Evolutionary conservation across 1,140 invertebrate genomes (phyloP), one percentile per base, ranked within the genome.

Genomic region (Drosophila pectinifera): DNA sequence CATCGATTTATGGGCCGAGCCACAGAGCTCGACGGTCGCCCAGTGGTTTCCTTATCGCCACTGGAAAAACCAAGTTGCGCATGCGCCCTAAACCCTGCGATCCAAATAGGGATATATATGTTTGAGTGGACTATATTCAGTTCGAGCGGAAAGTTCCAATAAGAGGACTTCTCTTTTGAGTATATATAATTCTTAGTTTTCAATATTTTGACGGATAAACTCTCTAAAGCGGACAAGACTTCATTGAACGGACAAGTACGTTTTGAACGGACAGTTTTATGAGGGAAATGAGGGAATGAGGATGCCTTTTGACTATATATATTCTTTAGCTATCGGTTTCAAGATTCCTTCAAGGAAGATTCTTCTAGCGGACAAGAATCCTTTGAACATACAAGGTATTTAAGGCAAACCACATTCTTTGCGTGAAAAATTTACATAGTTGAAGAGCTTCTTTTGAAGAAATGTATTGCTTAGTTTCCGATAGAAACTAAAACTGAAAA

Each of bases 1-100:
- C 74, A 83, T 83, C 80, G 80, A 79, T 79, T 82, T 79, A 53
- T 59, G 55, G 41, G 16, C 49, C 54, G 54, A 56, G 59, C 13
- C 43, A 8, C 34, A 24, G 16, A 62, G 36, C 54, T 20, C n/a
- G 16, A 22, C 20, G 34, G 42, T 51, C n/a, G 22, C 48, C 28
- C 34, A 56, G 34, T 55, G 31, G 55, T 61, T 68, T 65, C 45
- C 34, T 18, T 24, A 49, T 41, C 22, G 36, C 14, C 43, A 31
- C 7, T 31, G 18, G 24, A 39, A 48, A 34, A 43, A 18, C 13
- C 42, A 20, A 51, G 59, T 34, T 39, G 45, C 59, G 59, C 59
- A 34, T 65, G 64, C 36, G 59, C 41, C 10, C 18, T 24, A 28
- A 38, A 18, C 36, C 16, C 26, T 41, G n/a, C 18, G 6, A 41